Percentiles rank a stretch among this genome's conserved stretches.
Conservation (phyloP, 2,797 vertebrate genomes). For the Smutsia temminckii region DNA sequence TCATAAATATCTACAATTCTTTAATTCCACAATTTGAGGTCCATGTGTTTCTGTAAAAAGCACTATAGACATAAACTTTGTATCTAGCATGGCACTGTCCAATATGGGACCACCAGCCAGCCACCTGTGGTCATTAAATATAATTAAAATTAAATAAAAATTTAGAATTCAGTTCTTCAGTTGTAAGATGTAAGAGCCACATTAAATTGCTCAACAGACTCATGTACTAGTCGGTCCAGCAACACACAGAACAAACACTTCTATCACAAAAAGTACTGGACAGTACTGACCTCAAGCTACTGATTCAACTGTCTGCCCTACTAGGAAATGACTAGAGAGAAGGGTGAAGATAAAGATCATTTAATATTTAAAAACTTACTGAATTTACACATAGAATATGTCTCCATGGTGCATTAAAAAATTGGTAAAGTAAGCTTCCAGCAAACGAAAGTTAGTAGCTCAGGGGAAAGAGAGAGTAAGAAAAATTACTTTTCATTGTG, state of each 20-base stretch:
- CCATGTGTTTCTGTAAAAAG: neutral
- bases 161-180: neutral
- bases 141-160: slow-evolving; percentile 9
- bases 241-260: neutral
- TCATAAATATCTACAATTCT: neutral
- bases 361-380: neutral
- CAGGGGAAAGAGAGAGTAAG: neutral
- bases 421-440: neutral
- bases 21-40: slow-evolving; percentile 14
- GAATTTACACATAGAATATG: neutral
- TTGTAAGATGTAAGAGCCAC: slow-evolving; percentile 1
- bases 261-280: neutral
- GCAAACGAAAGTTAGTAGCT: neutral
- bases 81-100: neutral
- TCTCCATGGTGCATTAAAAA: neutral
- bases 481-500: neutral
- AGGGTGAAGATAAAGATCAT: neutral
- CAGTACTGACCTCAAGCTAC: neutral
- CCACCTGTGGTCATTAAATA: neutral
- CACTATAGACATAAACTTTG: neutral
- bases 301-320: neutral
- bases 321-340: neutral
- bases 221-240: neutral
- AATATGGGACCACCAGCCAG: neutral
- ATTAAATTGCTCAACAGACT: neutral